Evolutionary conservation across 2,888 invertebrate genomes (phyloP), one percentile per base, ranked within the genome.

Genomic region (Stenodema calcarata): DNA sequence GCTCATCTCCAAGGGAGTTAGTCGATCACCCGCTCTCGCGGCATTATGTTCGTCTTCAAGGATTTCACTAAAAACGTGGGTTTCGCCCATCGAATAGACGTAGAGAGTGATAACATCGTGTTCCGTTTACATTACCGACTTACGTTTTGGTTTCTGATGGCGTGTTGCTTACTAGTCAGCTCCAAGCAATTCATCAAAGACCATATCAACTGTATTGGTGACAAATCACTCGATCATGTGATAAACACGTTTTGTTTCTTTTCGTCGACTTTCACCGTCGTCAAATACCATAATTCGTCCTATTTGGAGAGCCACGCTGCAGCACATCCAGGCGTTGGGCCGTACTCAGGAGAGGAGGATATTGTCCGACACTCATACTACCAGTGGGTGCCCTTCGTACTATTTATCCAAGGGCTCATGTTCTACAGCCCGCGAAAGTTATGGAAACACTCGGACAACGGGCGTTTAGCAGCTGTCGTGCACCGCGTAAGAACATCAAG

Each of bases 121-220:
- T 98, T 98, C 91, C 95, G 97, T 83, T 93, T 98, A 91, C 98
- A 98, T 92, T 98, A 98, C 93, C 97, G 97, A 92, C 96, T 95
- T 89, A 97, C 98, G 90, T 97, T 97, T 90, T 94, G 96, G 91
- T 95, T 98, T 90, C 92, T 99, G 91, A 94, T 98, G 90, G 96
- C 97, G 88, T 98, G 97, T 92, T 97, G 97, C 88, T 92, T 98
- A 90, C 93, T 98, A 90, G 97, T 99, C 88, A 98, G 98, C 78
- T 97, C 97, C 89, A 93, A 97, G 87, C 98, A 98, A 91, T 98
- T 98, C 92, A 98, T 99, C 90, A 98, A 98, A 12, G 98, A 98
- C 91, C 98, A 98, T 35, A 99, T 99, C 91, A 97, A 98, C 92
- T 99, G 98, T 92, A 96, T 97, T 91, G 96, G 96, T 54, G 96